Percentiles rank a stretch among this genome's conserved stretches.
phyloP scores from a whole-genome alignment of 2,888 invertebrate species.

The Lathronympha strigana region DNA sequence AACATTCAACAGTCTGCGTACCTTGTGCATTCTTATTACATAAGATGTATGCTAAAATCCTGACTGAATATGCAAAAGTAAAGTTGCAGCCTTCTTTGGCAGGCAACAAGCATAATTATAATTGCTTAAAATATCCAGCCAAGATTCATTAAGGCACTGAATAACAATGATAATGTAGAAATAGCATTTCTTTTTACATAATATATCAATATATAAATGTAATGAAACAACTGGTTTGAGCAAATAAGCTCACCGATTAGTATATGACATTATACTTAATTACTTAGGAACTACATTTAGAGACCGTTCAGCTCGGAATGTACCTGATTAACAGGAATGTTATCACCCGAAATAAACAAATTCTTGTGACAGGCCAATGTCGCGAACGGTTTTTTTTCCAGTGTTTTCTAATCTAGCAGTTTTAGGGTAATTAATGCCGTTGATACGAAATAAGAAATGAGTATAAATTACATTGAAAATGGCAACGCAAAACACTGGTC shows the following conservation, averaged over 20 bases:
- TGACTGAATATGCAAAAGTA: conserved; percentile 24
- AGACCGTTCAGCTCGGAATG: conserved; percentile 23
- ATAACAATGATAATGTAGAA: conserved; percentile 49
- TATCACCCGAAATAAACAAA: background rate
- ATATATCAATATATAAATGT: conserved; percentile 38
- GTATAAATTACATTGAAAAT: background rate
- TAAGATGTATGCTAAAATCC: conserved; percentile 13
- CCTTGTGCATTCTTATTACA: conserved; percentile 45
- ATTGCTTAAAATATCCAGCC: background rate
- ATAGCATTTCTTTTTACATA: conserved; percentile 51
- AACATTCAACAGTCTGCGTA: conserved; percentile 51
- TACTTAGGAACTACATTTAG: conserved; percentile 54
- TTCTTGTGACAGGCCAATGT: background rate
- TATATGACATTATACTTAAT: conserved; percentile 17
- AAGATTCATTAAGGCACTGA: conserved; percentile 57
- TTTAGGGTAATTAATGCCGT: background rate
- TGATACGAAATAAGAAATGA: background rate
- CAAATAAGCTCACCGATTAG: conserved; percentile 30
- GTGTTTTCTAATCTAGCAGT: background rate
- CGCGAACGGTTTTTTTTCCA: background rate
- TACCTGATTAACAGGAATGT: conserved; percentile 16
- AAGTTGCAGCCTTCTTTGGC: no score
- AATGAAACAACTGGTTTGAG: conserved; percentile 47
- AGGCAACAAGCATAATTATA: background rate
- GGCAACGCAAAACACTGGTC: conserved; percentile 1